Conservation (phyloP, 1,140 invertebrate species). For the Brachystomella parvula region DNA sequence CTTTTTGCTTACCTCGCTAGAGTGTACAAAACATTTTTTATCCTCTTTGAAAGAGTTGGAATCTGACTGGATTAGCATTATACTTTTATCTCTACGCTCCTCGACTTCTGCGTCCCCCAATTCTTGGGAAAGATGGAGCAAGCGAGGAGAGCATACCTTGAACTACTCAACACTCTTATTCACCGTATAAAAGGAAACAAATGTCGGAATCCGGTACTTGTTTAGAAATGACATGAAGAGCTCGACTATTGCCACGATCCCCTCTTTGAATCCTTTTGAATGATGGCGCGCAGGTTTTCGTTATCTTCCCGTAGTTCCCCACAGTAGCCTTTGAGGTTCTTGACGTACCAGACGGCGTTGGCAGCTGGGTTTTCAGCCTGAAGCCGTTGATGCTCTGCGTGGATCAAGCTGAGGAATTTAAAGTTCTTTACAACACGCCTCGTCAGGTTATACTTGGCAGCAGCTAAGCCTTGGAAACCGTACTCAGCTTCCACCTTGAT, state of each 20-base stretch:
- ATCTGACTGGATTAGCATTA: too few relatives aligned
- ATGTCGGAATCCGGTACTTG: not conserved
- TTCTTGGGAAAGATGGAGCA: too few relatives aligned
- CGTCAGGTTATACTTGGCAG: not conserved
- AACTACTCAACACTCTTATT: too few relatives aligned
- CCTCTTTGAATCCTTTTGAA: not conserved
- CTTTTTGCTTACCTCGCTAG: too few relatives aligned
- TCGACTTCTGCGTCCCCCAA: too few relatives aligned
- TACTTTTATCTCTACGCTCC: too few relatives aligned
- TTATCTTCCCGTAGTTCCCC: not conserved
- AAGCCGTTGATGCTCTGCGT: not conserved
- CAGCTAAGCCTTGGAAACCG: not conserved
- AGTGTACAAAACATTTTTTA: too few relatives aligned
- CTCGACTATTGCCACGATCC: not conserved
- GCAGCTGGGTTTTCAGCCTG: not conserved
- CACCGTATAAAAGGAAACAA: not conserved
- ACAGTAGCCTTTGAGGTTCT: not conserved
- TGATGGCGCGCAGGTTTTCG: not conserved
- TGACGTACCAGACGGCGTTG: not conserved
- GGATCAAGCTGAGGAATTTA: not conserved
- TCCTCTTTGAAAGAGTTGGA: too few relatives aligned
- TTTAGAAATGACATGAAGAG: not conserved
- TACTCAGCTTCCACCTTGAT: not conserved
- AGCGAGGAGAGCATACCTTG: too few relatives aligned
- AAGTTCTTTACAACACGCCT: not conserved